These are phyloP conservation scores for Alectura lathami DNA, from an alignment of 2,113 vertebrate genomes.

Conservation along the genomic window DNA sequence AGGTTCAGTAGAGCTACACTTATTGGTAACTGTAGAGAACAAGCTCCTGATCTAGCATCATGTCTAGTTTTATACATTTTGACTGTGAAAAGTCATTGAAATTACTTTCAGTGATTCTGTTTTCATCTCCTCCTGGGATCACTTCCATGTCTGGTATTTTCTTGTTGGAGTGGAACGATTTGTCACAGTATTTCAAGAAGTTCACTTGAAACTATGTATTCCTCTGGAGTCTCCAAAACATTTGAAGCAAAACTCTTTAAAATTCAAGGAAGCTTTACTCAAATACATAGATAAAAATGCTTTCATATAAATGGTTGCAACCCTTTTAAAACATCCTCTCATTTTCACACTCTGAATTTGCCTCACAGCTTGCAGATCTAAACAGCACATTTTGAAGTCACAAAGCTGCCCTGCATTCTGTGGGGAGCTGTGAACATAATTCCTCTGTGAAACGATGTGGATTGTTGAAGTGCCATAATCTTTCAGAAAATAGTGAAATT, in stretches of 20 bases:
- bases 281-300: not conserved
- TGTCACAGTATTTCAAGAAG: not conserved
- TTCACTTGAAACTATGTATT: not conserved
- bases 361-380: not conserved
- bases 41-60: not conserved
- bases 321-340: not conserved
- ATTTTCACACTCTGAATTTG: not conserved
- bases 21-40: not conserved
- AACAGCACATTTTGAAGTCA: not conserved
- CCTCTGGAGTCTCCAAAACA: not conserved
- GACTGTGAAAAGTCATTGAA: not conserved
- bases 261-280: conserved; percentile 4
- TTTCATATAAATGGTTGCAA: not conserved
- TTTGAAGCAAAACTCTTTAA: not conserved
- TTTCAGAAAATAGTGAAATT: not conserved
- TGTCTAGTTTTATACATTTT: not conserved
- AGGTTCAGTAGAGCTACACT: not conserved
- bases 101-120: not conserved
- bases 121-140: not conserved
- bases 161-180: not conserved
- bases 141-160: not conserved
- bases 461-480: not conserved
- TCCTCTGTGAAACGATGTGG: not conserved
- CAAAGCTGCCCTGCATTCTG: not conserved
- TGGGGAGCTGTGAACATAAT: not conserved